Evolutionary conservation across 1,140 invertebrate genomes (phyloP).

Genomic region (Leucophenga varia): DNA sequence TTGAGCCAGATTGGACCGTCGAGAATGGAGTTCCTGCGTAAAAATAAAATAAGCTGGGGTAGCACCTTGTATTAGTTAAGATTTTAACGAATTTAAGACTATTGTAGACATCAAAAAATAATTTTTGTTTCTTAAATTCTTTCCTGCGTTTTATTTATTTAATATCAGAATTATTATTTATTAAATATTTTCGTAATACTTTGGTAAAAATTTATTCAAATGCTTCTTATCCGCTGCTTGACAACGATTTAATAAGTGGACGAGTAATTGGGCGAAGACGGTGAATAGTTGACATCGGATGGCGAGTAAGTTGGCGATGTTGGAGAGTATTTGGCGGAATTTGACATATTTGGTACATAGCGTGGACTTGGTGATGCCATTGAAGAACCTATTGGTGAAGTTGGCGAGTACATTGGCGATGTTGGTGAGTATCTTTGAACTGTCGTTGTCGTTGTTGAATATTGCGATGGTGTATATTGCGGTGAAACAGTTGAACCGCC

Average conservation of each 20-base stretch:
- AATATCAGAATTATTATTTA: too few species aligned
- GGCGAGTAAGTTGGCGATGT: constrained; percentile 65
- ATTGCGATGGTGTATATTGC: constrained; percentile 76
- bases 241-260: too few species aligned
- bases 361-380: neutral
- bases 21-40: too few species aligned
- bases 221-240: too few species aligned
- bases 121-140: too few species aligned
- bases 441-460: constrained; percentile 65
- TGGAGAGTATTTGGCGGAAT: constrained; percentile 63
- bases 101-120: too few species aligned
- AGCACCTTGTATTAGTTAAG: too few species aligned
- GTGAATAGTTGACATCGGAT: constrained; percentile 70
- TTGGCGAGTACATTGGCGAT: constrained; percentile 65
- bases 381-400: neutral
- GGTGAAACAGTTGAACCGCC: constrained; percentile 66
- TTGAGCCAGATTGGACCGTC: constrained; percentile 44
- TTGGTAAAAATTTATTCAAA: too few species aligned
- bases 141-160: too few species aligned
- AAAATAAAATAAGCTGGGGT: too few species aligned
- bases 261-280: constrained; percentile 76
- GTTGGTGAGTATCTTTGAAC: constrained; percentile 74
- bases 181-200: too few species aligned
- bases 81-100: too few species aligned
- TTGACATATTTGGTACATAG: neutral